phyloP scores from a whole-genome alignment of 2,797 vertebrate species.

The Bovichtus variegatus region DNA sequence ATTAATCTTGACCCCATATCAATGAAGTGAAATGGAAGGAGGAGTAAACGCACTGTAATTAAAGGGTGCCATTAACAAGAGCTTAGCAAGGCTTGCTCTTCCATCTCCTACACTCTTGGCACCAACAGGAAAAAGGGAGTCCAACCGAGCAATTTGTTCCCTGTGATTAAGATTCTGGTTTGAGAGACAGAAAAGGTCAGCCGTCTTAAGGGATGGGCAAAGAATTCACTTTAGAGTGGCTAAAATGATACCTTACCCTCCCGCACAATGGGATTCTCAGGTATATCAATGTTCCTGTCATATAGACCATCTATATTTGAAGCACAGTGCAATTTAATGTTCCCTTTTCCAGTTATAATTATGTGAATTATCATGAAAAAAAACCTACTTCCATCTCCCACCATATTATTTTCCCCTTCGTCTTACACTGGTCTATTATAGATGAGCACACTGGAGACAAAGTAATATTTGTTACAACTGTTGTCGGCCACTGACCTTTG shows the following conservation, averaged over 20 bases:
- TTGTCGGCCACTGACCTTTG: constrained; percentile 49
- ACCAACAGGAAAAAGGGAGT: constrained; percentile 53
- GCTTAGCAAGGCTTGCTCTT: constrained; percentile 29
- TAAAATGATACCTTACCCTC: constrained; percentile 58
- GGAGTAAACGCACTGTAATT: constrained; percentile 51
- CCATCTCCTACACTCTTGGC: constrained; percentile 42
- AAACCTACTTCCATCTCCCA: no score
- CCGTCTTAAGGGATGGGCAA: constrained; percentile 42
- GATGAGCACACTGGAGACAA: constrained; percentile 31
- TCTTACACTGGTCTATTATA: constrained; percentile 35
- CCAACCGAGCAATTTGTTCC: constrained; percentile 70
- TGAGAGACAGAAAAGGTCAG: constrained; percentile 72
- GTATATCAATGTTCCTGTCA: not conserved
- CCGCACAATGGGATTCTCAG: constrained; percentile 27
- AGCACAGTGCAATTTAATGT: not conserved
- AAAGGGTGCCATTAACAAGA: constrained; percentile 44
- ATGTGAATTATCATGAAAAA: no score
- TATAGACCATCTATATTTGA: constrained; percentile 13
- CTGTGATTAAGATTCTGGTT: constrained; percentile 67
- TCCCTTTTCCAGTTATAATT: not conserved
- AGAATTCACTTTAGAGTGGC: constrained; percentile 27
- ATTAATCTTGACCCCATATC: constrained; percentile 27
- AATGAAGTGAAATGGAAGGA: constrained; percentile 43
- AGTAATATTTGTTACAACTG: constrained; percentile 39
- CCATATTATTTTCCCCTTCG: not conserved